Base-by-base conservation (phyloP, 2,888 invertebrate species). In the Ametastegia equiseti region DNA sequence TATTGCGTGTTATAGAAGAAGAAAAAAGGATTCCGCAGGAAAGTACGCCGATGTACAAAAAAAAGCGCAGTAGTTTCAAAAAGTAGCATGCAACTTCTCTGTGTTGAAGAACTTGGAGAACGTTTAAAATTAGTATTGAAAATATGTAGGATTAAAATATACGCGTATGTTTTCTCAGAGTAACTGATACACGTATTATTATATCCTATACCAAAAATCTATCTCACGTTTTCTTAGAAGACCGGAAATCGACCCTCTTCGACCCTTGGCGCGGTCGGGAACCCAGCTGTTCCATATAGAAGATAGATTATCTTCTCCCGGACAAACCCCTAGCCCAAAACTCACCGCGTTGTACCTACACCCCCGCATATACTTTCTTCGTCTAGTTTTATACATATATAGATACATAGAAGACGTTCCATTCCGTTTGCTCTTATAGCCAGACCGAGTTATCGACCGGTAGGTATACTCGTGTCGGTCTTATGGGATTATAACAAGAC, bases 371-470 rank as follows among this genome's bases (percentile, higher is more conserved):
- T 75, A 54, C 33, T 36, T 75, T 75, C 33, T 42, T 19, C 71
- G 42, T 47, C 42, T 42, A 45, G 45, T 45, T 71, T 27, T 63
- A 63, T 47, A n/a, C n/a, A n/a, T n/a, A n/a, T n/a, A n/a, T n/a
- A n/a, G n/a, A n/a, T n/a, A n/a, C n/a, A 45, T 30, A 33, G 33
- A 75, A 50, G 36, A 23, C 11, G 30, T 54, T 42, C 50, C 15
- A 7, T 19, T n/a, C 67, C 30, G n/a, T n/a, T n/a, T n/a, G n/a
- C n/a, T n/a, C n/a, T n/a, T n/a, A 36, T 39, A 23, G 39, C 33
- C 73, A 75, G 73, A 50, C 73, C 54, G 36, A 75, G 73, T 36
- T 75, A 75, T 75, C 73, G 73, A 75, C 54, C 73, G 45, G 71
- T 13, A 50, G 73, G 11, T 15, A n/a, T n/a, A n/a, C n/a, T n/a